phyloP scores from a whole-genome alignment of 2,113 vertebrate species.

The Hassar affinis region DNA sequence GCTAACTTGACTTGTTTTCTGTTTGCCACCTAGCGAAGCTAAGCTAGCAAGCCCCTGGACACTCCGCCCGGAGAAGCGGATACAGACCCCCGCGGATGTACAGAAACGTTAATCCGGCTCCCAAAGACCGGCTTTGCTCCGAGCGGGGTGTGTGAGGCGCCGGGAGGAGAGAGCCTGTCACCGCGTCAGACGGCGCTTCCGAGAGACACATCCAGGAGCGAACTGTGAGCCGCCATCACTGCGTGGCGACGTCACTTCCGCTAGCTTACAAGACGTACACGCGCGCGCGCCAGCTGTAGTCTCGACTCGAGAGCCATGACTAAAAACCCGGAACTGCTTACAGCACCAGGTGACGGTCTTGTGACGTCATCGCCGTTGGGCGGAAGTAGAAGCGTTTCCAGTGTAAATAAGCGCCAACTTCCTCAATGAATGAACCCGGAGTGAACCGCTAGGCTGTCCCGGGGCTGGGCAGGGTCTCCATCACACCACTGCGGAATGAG shows the following conservation, averaged over 20 bases:
- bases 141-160: background rate
- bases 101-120: background rate
- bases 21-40: conserved; percentile 12
- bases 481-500: background rate
- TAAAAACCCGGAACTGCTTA: background rate
- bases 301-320: too few relatives aligned
- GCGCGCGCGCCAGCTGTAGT: too few relatives aligned
- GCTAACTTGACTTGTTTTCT: conserved; percentile 22
- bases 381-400: conserved; percentile 48
- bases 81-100: background rate
- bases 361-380: conserved; percentile 47
- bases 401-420: conserved; percentile 45
- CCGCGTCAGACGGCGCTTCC: background rate
- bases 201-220: conserved; percentile 53
- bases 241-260: conserved; percentile 55
- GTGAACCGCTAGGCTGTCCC: background rate
- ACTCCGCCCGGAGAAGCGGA: background rate
- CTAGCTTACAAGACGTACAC: too few relatives aligned
- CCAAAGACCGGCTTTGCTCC: background rate
- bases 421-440: conserved; percentile 51
- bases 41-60: conserved; percentile 8
- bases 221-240: conserved; percentile 62
- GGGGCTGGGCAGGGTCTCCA: background rate
- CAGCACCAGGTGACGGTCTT: background rate
- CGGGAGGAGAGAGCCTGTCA: background rate